Evolutionary conservation across 2,888 invertebrate genomes (phyloP), one percentile per base, ranked within the genome.

Genomic region (Hylaea fasciaria): DNA sequence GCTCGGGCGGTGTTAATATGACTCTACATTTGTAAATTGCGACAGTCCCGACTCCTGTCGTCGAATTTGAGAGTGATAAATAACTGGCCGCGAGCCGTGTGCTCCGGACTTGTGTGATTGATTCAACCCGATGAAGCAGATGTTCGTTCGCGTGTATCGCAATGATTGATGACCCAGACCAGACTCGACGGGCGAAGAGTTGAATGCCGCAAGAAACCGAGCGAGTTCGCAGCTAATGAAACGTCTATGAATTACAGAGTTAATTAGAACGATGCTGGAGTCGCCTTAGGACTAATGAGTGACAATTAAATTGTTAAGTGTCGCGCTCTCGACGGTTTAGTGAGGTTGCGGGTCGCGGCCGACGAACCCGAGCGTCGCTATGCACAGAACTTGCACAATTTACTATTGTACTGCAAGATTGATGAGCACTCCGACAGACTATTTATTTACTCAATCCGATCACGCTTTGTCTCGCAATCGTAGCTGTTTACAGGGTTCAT

Each of bases 391-490:
- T 88, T 87, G 82, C 83, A 86, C 86, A 87, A 87, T 85, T 84
- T 84, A 84, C 84, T 85, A 80, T 85, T 82, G 83, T 84, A 78
- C 82, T 83, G 79, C 75, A 85, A 88, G 87, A 88, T 89, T 89
- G 89, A 90, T 87, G 90, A 87, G 85, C 81, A 82, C 82, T 85
- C 78, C 79, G 78, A 83, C 83, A 81, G 82, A 87, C 87, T 87
- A 87, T 88, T 89, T 89, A 87, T 89, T 86, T 88, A 88, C 85
- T 84, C 83, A 89, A 90, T 87, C 86, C 85, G 87, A 90, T 89
- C 88, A 88, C 87, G 86, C 84, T 85, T 87, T 86, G 86, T 85
- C 86, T 86, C 79, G 82, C 87, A 87, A 87, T 87, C 85, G 82
- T 85, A 81, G 81, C 81, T 81, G 84, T 87, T 88, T 85, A 85